Conservation (phyloP, 2,797 vertebrate species). For the Sebastes iracundus region DNA sequence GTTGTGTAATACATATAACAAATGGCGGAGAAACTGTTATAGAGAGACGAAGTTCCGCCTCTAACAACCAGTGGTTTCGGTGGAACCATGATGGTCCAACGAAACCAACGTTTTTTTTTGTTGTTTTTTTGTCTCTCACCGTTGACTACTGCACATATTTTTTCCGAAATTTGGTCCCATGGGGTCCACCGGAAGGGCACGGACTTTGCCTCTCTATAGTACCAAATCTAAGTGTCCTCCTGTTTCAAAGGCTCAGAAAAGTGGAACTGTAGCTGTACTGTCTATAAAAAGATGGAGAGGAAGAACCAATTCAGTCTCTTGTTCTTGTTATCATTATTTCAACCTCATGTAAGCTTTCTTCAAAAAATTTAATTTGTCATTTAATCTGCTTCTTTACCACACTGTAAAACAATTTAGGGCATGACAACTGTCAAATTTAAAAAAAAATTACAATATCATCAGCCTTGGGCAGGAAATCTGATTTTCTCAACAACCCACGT, state of each 20-base stretch:
- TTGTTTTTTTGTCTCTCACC: neutral
- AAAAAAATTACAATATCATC: neutral
- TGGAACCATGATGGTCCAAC: accelerated
- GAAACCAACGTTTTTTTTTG: too few species aligned
- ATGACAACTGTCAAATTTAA: neutral
- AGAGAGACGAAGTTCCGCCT: neutral
- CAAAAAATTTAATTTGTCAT: neutral
- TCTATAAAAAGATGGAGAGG: neutral
- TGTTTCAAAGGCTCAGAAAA: neutral
- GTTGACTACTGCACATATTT: neutral
- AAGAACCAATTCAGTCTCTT: neutral
- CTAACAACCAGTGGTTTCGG: too few species aligned
- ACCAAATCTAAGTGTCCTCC: too few species aligned
- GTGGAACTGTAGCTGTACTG: neutral
- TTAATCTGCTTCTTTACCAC: neutral
- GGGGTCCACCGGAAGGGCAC: too few species aligned
- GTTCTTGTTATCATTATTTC: neutral
- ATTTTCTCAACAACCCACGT: neutral
- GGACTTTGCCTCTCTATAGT: too few species aligned
- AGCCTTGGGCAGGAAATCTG: neutral
- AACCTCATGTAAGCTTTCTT: neutral
- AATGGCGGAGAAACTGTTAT: neutral
- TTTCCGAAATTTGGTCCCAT: neutral
- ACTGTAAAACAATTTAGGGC: neutral
- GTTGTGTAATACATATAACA: neutral